Conservation (phyloP, 30 jellyfish, hydroid and myxozoan species). For the Turritopsis dohrnii region DNA sequence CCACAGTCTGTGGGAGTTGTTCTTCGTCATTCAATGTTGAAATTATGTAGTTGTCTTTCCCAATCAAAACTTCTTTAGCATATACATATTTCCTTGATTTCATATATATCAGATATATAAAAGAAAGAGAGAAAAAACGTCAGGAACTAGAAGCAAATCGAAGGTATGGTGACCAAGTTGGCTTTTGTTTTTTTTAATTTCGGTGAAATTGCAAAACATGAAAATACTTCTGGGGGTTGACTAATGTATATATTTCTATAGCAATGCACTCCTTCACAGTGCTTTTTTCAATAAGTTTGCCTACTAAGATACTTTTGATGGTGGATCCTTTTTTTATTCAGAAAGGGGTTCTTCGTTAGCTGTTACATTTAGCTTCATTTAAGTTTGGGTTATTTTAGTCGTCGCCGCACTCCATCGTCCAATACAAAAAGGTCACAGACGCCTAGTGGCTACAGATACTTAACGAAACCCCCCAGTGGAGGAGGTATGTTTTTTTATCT, state of each 20-base stretch:
- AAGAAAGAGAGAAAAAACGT: conserved; percentile 52
- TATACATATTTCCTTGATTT: not conserved
- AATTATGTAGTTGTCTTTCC: too few species aligned
- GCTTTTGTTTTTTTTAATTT: not conserved
- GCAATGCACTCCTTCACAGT: too few species aligned
- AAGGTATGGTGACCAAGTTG: conserved; percentile 26
- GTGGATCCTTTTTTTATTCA: not conserved
- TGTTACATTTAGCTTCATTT: not conserved
- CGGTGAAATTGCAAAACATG: not conserved
- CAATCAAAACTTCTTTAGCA: too few species aligned
- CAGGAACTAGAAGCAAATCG: conserved; percentile 34
- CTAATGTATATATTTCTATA: too few species aligned
- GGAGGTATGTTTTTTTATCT: not conserved
- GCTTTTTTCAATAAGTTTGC: too few species aligned
- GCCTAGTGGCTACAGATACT: not conserved
- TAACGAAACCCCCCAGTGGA: conserved; percentile 25
- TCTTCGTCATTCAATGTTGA: too few species aligned
- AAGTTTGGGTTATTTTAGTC: not conserved
- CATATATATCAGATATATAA: conserved; percentile 39
- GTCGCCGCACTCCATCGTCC: conserved; percentile 34
- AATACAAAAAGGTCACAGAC: conserved; percentile 7
- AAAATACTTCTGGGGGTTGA: too few species aligned
- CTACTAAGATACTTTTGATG: too few species aligned
- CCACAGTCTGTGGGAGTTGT: too few species aligned
- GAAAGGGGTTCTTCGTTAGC: not conserved